These are phyloP conservation scores for Anas bahamensis DNA, from an alignment of 2,797 vertebrate species.

Conservation along the genomic window DNA sequence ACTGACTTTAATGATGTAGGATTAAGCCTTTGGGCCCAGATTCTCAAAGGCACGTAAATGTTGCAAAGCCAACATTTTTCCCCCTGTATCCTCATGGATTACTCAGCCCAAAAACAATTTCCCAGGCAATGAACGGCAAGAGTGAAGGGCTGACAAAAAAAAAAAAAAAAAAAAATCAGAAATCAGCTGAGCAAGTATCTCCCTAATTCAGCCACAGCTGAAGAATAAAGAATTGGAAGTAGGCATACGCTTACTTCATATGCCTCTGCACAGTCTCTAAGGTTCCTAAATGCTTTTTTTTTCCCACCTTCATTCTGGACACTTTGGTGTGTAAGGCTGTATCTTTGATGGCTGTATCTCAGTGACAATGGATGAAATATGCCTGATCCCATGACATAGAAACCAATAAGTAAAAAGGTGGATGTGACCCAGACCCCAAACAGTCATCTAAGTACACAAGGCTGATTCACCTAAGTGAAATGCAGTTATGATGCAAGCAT, in stretches of 20 bases:
- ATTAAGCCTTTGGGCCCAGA: constrained; percentile 34
- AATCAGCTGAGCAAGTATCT: neutral
- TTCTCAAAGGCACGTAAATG: constrained; percentile 22
- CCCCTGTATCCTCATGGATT: neutral
- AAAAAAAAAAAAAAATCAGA: neutral
- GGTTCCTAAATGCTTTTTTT: neutral
- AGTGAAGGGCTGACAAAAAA: neutral
- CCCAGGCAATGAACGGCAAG: neutral
- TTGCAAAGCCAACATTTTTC: neutral
- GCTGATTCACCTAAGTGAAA: neutral
- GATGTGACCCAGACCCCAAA: neutral
- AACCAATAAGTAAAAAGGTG: neutral
- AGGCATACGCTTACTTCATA: neutral
- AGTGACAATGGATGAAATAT: neutral
- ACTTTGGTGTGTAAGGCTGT: neutral
- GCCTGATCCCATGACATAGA: neutral
- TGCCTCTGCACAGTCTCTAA: neutral
- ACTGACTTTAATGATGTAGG: constrained; percentile 1
- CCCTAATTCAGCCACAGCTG: neutral
- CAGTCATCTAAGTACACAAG: neutral
- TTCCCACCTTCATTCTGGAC: neutral
- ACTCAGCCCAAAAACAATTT: constrained; percentile 1
- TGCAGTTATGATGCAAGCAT: neutral
- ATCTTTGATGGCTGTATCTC: neutral
- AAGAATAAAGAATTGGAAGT: neutral